Conservation (phyloP, 2,113 vertebrate species). For the Todiramphus chloris region DNA sequence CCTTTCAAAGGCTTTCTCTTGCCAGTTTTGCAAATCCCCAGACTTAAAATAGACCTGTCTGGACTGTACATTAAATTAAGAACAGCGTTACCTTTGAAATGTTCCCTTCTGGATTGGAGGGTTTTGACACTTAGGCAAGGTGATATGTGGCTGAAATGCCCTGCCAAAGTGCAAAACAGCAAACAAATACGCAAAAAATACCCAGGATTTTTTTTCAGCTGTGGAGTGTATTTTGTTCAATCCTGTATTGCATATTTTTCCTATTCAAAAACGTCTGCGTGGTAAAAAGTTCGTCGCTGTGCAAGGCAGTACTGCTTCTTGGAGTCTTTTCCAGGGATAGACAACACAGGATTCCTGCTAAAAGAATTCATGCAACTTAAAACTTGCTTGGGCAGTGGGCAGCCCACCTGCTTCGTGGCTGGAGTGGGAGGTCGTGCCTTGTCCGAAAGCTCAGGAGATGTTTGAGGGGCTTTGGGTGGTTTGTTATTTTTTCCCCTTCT, state of each 20-base stretch:
- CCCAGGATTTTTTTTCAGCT: neutral
- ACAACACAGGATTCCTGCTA: neutral
- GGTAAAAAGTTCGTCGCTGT: neutral
- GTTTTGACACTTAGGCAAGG: neutral
- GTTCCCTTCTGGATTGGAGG: neutral
- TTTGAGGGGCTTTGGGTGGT: neutral
- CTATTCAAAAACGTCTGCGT: neutral
- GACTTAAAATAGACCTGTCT: neutral
- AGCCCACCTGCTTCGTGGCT: neutral
- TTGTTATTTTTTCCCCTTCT: neutral
- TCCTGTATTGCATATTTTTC: neutral
- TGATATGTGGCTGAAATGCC: neutral
- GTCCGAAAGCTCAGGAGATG: neutral
- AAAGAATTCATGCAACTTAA: neutral
- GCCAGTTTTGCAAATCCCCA: neutral
- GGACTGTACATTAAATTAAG: neutral
- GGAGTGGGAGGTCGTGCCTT: neutral
- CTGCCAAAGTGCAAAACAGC: neutral
- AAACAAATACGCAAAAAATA: neutral
- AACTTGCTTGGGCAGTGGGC: neutral
- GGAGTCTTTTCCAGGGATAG: neutral
- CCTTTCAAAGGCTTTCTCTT: neutral
- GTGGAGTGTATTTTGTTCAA: neutral
- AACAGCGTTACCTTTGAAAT: neutral
- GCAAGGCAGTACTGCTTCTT: neutral